Percentiles rank a stretch among this genome's conserved stretches.
These are phyloP conservation scores for Pristionchus arcanus DNA, from an alignment of 2,888 invertebrate genomes.

Conservation along the genomic window DNA sequence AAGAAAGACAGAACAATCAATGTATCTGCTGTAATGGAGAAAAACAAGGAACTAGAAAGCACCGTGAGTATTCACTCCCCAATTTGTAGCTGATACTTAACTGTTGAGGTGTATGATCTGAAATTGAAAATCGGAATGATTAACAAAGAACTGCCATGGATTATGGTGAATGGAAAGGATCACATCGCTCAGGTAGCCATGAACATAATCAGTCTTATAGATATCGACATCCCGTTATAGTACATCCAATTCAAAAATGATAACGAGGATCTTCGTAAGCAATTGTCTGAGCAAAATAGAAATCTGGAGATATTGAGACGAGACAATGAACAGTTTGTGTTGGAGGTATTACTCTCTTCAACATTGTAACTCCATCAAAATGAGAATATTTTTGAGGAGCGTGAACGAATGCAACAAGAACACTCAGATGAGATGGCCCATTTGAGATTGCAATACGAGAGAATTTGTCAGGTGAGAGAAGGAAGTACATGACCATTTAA, in stretches of 20 bases:
- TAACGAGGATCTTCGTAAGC: neutral
- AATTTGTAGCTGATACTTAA: neutral
- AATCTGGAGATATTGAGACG: neutral
- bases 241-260: slow-evolving; percentile 31
- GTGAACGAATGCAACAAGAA: neutral
- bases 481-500: neutral
- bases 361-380: neutral
- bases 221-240: neutral
- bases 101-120: neutral
- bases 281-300: neutral
- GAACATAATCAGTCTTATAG: neutral
- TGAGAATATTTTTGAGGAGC: neutral
- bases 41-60: slow-evolving; percentile 31
- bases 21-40: neutral
- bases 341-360: neutral
- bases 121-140: neutral
- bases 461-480: neutral
- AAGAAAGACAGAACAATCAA: slow-evolving; percentile 1
- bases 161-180: neutral
- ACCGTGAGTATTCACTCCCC: neutral
- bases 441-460: neutral
- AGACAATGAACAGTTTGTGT: neutral
- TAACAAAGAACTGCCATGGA: slow-evolving; percentile 6
- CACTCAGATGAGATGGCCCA: neutral
- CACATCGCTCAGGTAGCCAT: neutral